These are phyloP conservation scores for Ptychobarbus kaznakovi DNA, from an alignment of 2,797 vertebrate genomes.

Conservation along the genomic window DNA sequence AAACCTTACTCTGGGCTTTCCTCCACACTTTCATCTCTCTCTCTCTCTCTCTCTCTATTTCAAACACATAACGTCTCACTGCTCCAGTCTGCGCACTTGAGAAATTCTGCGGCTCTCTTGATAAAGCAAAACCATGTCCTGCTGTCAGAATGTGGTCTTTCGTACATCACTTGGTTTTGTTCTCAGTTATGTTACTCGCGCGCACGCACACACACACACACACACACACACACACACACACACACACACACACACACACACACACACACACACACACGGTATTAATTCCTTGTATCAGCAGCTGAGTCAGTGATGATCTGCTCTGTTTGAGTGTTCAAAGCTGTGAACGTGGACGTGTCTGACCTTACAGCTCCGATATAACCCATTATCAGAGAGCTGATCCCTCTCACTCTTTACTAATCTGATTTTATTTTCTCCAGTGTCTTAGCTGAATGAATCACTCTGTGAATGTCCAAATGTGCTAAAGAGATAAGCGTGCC, in stretches of 20 bases:
- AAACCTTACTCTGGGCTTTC: slow-evolving; percentile 6
- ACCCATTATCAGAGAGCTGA: slow-evolving; percentile 16
- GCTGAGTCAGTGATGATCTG: slow-evolving; percentile 47
- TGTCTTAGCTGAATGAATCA: slow-evolving; percentile 32
- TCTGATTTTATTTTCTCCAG: slow-evolving; percentile 30
- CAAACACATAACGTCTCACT: neutral
- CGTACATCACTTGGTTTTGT: slow-evolving; percentile 35
- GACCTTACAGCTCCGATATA: slow-evolving; percentile 22
- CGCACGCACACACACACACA: neutral
- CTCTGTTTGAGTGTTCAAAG: slow-evolving; percentile 30
- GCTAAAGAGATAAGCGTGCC: slow-evolving; percentile 44
- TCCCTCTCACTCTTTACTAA: slow-evolving; percentile 49
- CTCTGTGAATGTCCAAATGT: slow-evolving; percentile 39
- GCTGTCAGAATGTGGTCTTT: slow-evolving; percentile 44
- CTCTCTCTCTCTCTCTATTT: slow-evolving; percentile 5
- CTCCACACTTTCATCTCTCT: slow-evolving; percentile 6
- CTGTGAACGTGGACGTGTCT: slow-evolving; percentile 32
- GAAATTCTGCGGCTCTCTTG: slow-evolving; percentile 14
- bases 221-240: too few species aligned
- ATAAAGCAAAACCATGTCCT: slow-evolving; percentile 31
- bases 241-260: too few species aligned
- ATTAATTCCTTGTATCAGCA: slow-evolving; percentile 53
- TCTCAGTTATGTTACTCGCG: slow-evolving; percentile 18
- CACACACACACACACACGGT: neutral
- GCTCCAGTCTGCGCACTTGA: neutral